Base-by-base conservation (phyloP, 2,797 vertebrate species). In the Epinephelus coioides region DNA sequence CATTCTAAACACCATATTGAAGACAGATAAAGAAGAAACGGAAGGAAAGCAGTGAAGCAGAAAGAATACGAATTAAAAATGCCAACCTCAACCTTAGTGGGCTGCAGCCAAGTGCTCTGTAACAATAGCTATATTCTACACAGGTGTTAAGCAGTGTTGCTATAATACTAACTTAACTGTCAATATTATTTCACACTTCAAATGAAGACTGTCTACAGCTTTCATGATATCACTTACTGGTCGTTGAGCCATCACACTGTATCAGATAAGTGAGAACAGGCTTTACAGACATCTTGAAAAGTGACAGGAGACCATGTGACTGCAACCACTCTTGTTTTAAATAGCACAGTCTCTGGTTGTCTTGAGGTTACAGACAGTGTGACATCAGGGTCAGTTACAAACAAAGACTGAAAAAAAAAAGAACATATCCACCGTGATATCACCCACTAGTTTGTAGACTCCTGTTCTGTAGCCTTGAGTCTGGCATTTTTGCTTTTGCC, bases 101-200 rank as follows among this genome's bases (percentile, higher is more conserved):
- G 38, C 61, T 34, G 51, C 40, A 21, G n/a, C 43, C 19, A 13
- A 47, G 51, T 6, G 50, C 43, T 47, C 14, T 5, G 3, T 34
- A 56, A 56, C 34, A 38, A 25, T 40, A 15, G 10, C 47, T 47
- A 6, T 6, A 30, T 53, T 43, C 59, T 51, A 43, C 11, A 19
- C 50, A 54, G 38, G 40, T 46, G 70, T 54, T 40, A 62, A 40
- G 12, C 57, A 27, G 57, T 53, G 57, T 72, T 43, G 57, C 50
- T 38, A 62, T 62, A 73, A 54, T 46, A 73, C 50, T 25, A 27
- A 27, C 47, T 44, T 62, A n/a, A 63, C 69, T 62, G 60, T 55
- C 51, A 73, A 10, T 13, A 64, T 21, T 55, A 30, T 47, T 55
- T 73, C 60, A 64, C 71, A 73, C 71, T 46, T 63, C 18, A 69